A percentile compares a stretch with the other conserved stretches of the same genome.
phyloP scores from a whole-genome alignment of 2,888 invertebrate species.

The Pteria penguin region DNA sequence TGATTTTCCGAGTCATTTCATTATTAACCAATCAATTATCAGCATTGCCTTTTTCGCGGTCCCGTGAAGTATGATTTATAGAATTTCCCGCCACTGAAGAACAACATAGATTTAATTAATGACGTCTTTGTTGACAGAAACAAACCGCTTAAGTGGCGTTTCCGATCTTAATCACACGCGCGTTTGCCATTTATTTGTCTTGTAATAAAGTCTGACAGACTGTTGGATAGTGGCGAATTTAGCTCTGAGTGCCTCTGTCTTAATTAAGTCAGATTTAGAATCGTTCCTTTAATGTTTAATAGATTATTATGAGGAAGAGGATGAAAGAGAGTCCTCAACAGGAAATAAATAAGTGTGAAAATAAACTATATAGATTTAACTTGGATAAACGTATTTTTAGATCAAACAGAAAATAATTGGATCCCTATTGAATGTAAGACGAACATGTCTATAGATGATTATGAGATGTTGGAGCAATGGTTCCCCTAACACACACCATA shows the following conservation, averaged over 20 bases:
- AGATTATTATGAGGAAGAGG: no score
- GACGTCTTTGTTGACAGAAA: not conserved
- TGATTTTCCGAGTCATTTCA: not conserved
- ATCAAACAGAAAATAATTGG: no score
- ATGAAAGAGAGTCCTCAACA: no score
- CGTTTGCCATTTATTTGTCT: not conserved
- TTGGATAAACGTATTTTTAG: no score
- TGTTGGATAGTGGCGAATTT: not conserved
- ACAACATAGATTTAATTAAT: not conserved
- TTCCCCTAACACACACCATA: no score
- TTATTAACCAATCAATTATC: not conserved
- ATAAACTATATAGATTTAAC: no score
- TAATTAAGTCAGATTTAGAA: not conserved
- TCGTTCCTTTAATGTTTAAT: no score
- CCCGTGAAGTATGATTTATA: not conserved
- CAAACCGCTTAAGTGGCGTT: not conserved
- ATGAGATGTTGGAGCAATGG: no score
- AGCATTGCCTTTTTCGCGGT: not conserved
- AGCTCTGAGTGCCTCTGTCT: not conserved
- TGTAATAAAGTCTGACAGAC: not conserved
- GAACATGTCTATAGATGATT: no score
- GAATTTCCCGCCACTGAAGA: conserved; percentile 4
- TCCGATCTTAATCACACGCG: not conserved
- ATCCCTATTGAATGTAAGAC: no score
- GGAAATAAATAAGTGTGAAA: no score